phyloP scores from a whole-genome alignment of 2,797 vertebrate species.

The Pachyuromys duprasi region DNA sequence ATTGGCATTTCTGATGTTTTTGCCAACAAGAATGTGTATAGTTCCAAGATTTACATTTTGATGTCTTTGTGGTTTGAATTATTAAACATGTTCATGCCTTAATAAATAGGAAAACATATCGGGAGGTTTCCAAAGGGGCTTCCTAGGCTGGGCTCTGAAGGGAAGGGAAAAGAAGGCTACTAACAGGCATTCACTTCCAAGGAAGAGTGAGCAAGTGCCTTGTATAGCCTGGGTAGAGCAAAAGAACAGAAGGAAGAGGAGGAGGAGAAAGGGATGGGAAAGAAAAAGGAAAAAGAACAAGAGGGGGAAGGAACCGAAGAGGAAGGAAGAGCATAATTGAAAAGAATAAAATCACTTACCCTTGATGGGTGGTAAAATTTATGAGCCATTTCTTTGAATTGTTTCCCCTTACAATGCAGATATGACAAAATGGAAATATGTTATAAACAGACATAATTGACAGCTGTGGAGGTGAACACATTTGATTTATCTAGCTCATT shows the following conservation, averaged over 20 bases:
- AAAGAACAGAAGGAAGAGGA: neutral
- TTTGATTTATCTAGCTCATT: constrained; percentile 9
- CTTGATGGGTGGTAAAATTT: neutral
- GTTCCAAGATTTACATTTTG: constrained; percentile 30
- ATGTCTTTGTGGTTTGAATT: constrained; percentile 52
- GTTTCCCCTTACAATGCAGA: neutral
- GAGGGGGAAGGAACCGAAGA: neutral
- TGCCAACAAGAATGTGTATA: neutral
- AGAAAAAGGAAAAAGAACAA: neutral
- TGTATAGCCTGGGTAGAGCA: too few species aligned
- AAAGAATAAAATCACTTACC: neutral
- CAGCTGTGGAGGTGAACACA: neutral
- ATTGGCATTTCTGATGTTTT: neutral
- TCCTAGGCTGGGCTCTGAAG: neutral
- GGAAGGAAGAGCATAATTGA: neutral
- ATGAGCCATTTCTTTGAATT: neutral
- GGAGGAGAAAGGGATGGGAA: neutral
- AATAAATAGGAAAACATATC: constrained; percentile 59
- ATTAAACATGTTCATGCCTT: constrained; percentile 60
- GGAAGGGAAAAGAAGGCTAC: neutral
- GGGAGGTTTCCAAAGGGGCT: neutral
- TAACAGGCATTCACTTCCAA: neutral
- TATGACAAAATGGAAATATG: neutral
- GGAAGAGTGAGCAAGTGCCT: neutral
- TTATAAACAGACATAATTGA: constrained; percentile 16